Conservation (phyloP, 2,113 vertebrate species). For the rat (Rattus norvegicus) region GRCr8 NC_086020.1:53333501-53334000, state of each 20-base stretch:
- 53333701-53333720: conserved; percentile 68
- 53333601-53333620: no score
- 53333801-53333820: neutral
- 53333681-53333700: conserved; percentile 45
- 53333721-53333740: conserved; percentile 43
- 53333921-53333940: neutral
- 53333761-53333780: neutral
- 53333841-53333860: neutral
- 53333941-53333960: neutral
- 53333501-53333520: no score
- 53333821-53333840: neutral
- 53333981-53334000: conserved; percentile 76
- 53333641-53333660: neutral
- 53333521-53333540: neutral
- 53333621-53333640: neutral
- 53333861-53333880: neutral
- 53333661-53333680: neutral
- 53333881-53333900: neutral
- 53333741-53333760: neutral
- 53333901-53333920: neutral
- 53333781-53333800: neutral
- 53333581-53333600: neutral
- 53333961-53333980: conserved; percentile 35
- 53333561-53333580: neutral
- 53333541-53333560: no score